A percentile compares a stretch with the other conserved stretches of the same genome.
These are phyloP conservation scores for Batillaria attramentaria DNA, from an alignment of 1,140 invertebrate species.

Conservation along the genomic window DNA sequence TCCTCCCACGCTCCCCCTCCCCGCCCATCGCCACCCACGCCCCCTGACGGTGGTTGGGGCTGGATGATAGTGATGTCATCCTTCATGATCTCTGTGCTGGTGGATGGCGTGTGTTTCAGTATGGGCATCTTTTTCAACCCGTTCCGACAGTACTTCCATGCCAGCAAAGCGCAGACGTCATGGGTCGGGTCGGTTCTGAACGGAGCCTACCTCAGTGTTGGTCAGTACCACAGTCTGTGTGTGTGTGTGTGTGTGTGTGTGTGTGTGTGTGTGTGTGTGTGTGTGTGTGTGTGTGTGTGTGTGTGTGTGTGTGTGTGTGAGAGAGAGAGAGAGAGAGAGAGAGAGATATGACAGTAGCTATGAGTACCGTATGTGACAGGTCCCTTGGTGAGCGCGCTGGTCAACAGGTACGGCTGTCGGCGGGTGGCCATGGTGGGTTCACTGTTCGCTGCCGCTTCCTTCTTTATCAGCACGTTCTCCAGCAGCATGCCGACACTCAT, in stretches of 20 bases:
- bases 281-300: constrained; percentile 18
- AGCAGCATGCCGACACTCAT: constrained; percentile 77
- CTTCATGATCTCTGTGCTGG: constrained; percentile 91
- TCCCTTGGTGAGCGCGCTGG: constrained; percentile 90
- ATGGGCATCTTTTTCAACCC: constrained; percentile 92
- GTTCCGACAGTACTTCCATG: constrained; percentile 87
- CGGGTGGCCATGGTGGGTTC: constrained; percentile 87
- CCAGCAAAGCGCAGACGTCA: constrained; percentile 87
- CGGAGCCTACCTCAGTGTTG: constrained; percentile 91
- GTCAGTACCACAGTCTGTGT: constrained; percentile 74
- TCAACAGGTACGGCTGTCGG: constrained; percentile 90
- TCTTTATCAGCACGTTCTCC: constrained; percentile 85
- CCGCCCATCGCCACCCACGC: constrained; percentile 51
- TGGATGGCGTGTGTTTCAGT: constrained; percentile 93
- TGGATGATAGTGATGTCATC: constrained; percentile 85
- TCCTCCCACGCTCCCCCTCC: neutral
- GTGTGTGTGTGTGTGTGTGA: neutral
- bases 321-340: neutral
- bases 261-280: constrained; percentile 2
- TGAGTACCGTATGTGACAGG: constrained; percentile 74
- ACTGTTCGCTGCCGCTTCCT: constrained; percentile 82
- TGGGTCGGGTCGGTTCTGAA: constrained; percentile 91
- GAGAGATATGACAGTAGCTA: neutral
- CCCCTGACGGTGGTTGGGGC: constrained; percentile 87
- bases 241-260: neutral